phyloP scores from a whole-genome alignment of 2,797 vertebrate species.

The Gallinago nigripennis region DNA sequence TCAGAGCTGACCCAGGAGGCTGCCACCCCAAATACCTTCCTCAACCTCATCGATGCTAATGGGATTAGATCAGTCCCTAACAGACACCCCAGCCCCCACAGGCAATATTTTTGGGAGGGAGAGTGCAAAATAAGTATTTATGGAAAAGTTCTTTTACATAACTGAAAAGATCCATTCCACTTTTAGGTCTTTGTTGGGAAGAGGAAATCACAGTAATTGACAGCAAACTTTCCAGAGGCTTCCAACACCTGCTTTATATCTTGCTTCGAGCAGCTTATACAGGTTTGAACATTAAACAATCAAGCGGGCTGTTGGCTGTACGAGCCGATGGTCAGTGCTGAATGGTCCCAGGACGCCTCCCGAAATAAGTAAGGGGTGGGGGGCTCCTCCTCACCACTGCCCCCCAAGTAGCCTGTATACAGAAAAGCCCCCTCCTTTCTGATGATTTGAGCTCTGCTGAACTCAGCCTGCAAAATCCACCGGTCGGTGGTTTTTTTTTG shows the following conservation, averaged over 20 bases:
- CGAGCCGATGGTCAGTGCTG: accelerated
- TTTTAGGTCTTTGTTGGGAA: neutral
- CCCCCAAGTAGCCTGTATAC: accelerated
- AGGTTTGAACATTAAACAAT: neutral
- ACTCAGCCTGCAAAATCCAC: neutral
- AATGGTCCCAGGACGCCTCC: neutral
- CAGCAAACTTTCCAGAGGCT: conserved; percentile 10
- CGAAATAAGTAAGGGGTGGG: neutral
- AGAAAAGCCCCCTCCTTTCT: neutral
- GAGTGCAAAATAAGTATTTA: neutral
- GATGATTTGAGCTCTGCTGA: neutral
- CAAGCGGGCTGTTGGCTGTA: neutral
- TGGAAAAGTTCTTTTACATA: neutral
- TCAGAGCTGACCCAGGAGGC: neutral
- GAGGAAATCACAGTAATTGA: neutral
- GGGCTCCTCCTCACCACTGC: neutral
- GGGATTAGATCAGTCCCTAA: neutral
- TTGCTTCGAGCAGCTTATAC: neutral
- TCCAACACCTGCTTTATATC: conserved; percentile 1
- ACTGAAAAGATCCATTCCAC: neutral
- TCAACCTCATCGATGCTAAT: accelerated
- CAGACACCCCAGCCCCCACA: neutral
- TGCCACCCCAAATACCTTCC: neutral
- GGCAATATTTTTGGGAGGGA: neutral
- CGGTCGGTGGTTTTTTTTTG: neutral